Percentiles rank a stretch among this genome's conserved stretches.
phyloP scores from a whole-genome alignment of 2,888 invertebrate species.

The Dicyrtomina minuta region DNA sequence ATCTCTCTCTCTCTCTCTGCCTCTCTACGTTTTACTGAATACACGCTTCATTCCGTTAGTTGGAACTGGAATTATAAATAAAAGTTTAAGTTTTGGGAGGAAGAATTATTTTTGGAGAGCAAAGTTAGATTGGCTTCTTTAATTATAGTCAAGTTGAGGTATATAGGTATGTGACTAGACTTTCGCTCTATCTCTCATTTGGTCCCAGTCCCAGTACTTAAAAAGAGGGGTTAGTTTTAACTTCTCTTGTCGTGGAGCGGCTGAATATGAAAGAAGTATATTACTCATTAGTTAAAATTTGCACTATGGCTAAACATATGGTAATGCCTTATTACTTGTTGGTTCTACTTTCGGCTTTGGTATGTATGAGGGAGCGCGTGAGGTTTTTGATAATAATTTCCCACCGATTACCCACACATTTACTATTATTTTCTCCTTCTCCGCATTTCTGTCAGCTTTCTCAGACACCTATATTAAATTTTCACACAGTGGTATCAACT shows the following conservation, averaged over 20 bases:
- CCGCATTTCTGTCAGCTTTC: not conserved
- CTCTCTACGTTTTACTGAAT: not conserved
- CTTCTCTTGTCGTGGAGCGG: too few relatives aligned
- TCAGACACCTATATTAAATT: not conserved
- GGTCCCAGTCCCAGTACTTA: too few relatives aligned
- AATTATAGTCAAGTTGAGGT: not conserved
- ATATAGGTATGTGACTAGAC: too few relatives aligned
- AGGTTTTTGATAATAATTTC: slow-evolving; percentile 30
- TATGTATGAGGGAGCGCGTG: slow-evolving; percentile 11
- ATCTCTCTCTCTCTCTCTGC: slow-evolving; percentile 3
- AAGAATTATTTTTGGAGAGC: not conserved
- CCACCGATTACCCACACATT: slow-evolving; percentile 29
- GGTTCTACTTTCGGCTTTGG: slow-evolving; percentile 4
- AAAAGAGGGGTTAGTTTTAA: too few relatives aligned
- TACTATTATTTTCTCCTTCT: slow-evolving; percentile 6
- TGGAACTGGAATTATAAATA: too few relatives aligned
- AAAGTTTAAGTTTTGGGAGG: not conserved
- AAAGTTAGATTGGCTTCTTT: not conserved
- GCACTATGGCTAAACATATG: too few relatives aligned
- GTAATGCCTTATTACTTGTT: too few relatives aligned
- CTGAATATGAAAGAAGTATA: too few relatives aligned
- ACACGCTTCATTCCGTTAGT: not conserved
- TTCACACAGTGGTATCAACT: too few relatives aligned
- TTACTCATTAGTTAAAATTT: slow-evolving; percentile 2
- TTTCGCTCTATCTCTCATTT: too few relatives aligned